Percentiles rank a stretch among this genome's conserved stretches.
These are phyloP conservation scores for Pyrocoelia pectoralis DNA, from an alignment of 2,888 invertebrate genomes.

Conservation along the genomic window DNA sequence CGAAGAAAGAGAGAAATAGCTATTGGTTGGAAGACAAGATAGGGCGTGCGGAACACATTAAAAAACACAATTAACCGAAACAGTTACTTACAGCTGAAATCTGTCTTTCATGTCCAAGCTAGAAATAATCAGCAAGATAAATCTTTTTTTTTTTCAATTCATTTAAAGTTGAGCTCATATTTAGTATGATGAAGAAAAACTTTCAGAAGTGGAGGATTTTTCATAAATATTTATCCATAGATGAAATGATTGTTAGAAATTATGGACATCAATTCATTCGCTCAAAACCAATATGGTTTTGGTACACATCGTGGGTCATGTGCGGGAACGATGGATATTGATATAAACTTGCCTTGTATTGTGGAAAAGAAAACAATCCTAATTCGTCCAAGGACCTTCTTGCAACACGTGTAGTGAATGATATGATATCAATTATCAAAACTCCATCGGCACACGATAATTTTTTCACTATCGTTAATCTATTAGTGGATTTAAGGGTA, in stretches of 20 bases:
- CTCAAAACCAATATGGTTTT: not conserved
- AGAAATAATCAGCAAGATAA: not conserved
- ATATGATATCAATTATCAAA: not conserved
- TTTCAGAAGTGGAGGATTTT: not conserved
- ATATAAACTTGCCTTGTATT: not conserved
- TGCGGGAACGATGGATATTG: not conserved
- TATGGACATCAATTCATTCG: conserved; percentile 3
- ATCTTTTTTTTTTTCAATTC: no score
- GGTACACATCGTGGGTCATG: not conserved
- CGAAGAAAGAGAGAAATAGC: no score
- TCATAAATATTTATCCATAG: no score
- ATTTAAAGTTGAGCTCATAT: not conserved
- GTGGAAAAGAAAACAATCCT: not conserved
- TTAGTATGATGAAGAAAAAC: not conserved
- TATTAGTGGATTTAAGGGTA: not conserved
- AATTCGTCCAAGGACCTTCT: no score
- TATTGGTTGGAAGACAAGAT: not conserved
- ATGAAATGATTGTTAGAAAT: not conserved
- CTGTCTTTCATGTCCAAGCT: not conserved
- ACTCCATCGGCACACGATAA: not conserved
- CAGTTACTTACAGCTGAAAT: not conserved
- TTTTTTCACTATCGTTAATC: no score
- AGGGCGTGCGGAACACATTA: not conserved
- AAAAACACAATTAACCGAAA: not conserved
- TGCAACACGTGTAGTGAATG: not conserved